Percentiles rank a stretch among this genome's conserved stretches.
Conservation (phyloP, 2,797 vertebrate genomes). For the Hydrophis major region DNA sequence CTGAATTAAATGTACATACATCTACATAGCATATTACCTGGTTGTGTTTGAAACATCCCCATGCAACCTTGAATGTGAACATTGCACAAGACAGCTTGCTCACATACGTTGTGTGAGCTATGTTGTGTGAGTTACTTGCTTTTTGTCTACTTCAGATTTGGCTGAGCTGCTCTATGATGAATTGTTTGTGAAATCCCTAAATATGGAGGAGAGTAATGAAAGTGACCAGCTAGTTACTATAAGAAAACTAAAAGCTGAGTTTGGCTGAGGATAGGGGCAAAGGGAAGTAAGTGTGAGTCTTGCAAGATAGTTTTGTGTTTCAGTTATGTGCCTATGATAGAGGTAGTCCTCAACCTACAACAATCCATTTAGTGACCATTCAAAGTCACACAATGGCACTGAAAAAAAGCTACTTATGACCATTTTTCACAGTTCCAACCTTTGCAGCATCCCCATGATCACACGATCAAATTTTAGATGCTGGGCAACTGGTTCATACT, state of each 20-base stretch:
- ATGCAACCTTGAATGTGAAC: neutral
- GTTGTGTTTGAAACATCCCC: neutral
- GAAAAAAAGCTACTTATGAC: neutral
- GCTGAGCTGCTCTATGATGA: neutral
- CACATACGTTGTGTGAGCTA: neutral
- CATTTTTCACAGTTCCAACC: neutral
- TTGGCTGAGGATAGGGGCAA: neutral
- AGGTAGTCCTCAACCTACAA: neutral
- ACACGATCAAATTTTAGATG: neutral
- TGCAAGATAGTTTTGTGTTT: too few species aligned
- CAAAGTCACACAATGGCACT: neutral
- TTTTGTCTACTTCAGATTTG: neutral
- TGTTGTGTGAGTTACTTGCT: neutral
- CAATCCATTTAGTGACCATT: neutral
- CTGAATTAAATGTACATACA: neutral
- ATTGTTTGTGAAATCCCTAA: neutral
- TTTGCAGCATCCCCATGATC: neutral
- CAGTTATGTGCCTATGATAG: neutral
- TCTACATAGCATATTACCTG: neutral
- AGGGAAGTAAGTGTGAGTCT: neutral
- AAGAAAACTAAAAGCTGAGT: neutral
- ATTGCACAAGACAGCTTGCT: neutral
- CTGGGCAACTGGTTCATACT: neutral
- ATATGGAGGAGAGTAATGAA: neutral
- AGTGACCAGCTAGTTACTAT: neutral